Conservation (phyloP, 2,888 invertebrate species). For the Neoscelio sp. region DNA sequence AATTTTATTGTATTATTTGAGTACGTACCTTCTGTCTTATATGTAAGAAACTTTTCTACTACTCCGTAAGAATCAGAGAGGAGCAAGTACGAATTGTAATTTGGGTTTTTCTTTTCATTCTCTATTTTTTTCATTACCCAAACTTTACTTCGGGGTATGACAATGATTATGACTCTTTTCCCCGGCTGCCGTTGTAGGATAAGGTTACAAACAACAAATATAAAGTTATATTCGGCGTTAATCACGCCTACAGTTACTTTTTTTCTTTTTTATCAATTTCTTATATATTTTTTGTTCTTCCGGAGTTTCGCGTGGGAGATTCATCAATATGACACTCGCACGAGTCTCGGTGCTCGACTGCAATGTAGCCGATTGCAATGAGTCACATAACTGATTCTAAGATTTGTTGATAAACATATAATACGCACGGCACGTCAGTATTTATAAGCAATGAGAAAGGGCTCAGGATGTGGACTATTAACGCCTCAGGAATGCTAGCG, state of each 20-base stretch:
- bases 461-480: conserved; percentile 48
- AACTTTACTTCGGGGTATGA: too few relatives aligned
- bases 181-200: too few relatives aligned
- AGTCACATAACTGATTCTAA: conserved; percentile 50
- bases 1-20: too few relatives aligned
- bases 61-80: too few relatives aligned
- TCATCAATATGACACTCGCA: conserved; percentile 57
- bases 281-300: conserved; percentile 51
- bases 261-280: conserved; percentile 44
- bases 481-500: conserved; percentile 32
- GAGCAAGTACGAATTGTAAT: too few relatives aligned
- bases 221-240: conserved; percentile 45
- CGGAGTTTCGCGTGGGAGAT: conserved; percentile 59
- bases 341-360: conserved; percentile 48
- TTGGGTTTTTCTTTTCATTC: too few relatives aligned
- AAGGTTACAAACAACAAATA: too few relatives aligned
- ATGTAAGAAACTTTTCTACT: too few relatives aligned
- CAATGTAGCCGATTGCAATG: conserved; percentile 17
- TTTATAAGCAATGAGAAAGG: conserved; percentile 62
- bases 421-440: conserved; percentile 46
- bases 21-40: too few relatives aligned
- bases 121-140: too few relatives aligned
- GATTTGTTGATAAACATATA: conserved; percentile 64
- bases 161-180: too few relatives aligned
- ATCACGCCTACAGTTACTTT: too few relatives aligned